Evolutionary conservation across 2,113 vertebrate genomes (phyloP).

Genomic region (Coryphaenoides rupestris): DNA sequence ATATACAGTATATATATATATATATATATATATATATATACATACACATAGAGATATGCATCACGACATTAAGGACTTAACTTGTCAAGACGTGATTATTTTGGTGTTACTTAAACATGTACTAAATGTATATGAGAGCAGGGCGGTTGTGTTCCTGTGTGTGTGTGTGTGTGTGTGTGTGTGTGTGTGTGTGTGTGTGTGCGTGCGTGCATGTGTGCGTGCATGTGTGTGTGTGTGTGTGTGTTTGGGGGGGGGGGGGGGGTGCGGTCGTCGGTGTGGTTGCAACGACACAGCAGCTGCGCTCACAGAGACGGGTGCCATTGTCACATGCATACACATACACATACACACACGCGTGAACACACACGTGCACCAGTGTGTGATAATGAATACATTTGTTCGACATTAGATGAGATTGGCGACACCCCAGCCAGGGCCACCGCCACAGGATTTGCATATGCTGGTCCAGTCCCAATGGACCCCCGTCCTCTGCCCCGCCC

Average conservation of each 20-base stretch:
- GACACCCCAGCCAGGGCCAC: slow-evolving; percentile 30
- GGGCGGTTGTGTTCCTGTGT: too few relatives aligned
- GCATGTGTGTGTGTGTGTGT: too few relatives aligned
- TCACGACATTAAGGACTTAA: too few relatives aligned
- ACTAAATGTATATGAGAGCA: too few relatives aligned
- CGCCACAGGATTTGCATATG: slow-evolving; percentile 41
- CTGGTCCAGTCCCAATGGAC: not conserved
- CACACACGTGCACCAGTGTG: not conserved
- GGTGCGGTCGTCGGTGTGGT: slow-evolving; percentile 30
- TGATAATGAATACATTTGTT: slow-evolving; percentile 56
- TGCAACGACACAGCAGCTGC: slow-evolving; percentile 54
- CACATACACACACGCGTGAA: slow-evolving; percentile 32
- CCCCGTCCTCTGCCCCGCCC: too few relatives aligned
- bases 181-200: too few relatives aligned
- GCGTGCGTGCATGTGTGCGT: slow-evolving; percentile 4
- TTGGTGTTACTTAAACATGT: too few relatives aligned
- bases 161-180: too few relatives aligned
- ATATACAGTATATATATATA: too few relatives aligned
- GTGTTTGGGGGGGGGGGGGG: slow-evolving; percentile 28
- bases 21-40: too few relatives aligned
- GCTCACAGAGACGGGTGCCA: slow-evolving; percentile 51
- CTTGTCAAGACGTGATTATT: too few relatives aligned
- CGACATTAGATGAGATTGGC: slow-evolving; percentile 51
- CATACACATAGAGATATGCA: too few relatives aligned
- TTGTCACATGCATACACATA: slow-evolving; percentile 44